Evolutionary conservation across 2,113 vertebrate genomes (phyloP), one percentile per base, ranked within the genome.

Genomic region (Fulmarus glacialis): DNA sequence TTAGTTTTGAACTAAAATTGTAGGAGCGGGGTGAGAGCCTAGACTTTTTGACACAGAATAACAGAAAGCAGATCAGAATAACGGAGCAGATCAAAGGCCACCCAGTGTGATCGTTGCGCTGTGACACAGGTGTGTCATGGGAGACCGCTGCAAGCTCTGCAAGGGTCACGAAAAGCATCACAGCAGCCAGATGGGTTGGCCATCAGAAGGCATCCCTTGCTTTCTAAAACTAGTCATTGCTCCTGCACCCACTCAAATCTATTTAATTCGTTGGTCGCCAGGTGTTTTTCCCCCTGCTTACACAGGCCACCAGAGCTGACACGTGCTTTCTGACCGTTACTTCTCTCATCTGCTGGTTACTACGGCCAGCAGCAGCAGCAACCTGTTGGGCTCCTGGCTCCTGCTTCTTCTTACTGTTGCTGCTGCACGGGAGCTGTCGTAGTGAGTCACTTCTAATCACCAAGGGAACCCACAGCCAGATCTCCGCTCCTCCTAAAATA

Each of bases 391-490:
- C 32, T 95, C 42, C 52, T 80, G 55, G 68, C 29, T 93, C 29
- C 87, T 64, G 36, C 64, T 60, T 12, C n/a, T 83, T 56, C 30
- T 58, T 36, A 2, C n/a, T 63, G 62, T 55, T 90, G 21, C 48
- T 90, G 53, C 67, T 80, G 63, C 71, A 82, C 1, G 17, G 62
- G 67, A 91, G 79, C 56, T 45, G 8, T 50, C 3, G 0, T 50
- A 87, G 70, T 85, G 89, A 92, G 70, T 91, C 36, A 95, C 56
- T 89, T 80, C 68, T 74, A 34, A 56, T 94, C 90, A 91, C 94
- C 86, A 97, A 94, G 96, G 96, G 83, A 96, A 87, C 89, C 56
- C 66, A 29, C 40, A 85, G 29, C 60, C 66, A 52, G 23, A 93
- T 26, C 92, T 82, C 56, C 1, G 2, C 2, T 15, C 63, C 50